These are phyloP conservation scores for Helicoverpa assulta DNA, from an alignment of 2,888 invertebrate species.

Conservation along the genomic window DNA sequence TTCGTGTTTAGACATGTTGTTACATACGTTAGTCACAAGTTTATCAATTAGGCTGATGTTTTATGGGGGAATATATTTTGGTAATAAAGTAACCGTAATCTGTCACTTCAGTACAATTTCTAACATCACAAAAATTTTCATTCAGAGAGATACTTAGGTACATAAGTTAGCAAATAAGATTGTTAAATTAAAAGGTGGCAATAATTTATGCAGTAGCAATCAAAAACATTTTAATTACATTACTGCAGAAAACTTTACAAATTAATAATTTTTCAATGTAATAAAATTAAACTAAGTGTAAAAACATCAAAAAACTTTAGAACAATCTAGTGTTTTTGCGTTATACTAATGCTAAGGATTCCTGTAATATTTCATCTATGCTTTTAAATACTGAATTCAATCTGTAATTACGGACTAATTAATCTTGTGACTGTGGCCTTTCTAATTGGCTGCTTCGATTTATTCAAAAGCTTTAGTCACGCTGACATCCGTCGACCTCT, in stretches of 20 bases:
- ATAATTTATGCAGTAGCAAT: not conserved
- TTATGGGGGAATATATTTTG: not conserved
- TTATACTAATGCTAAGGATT: slow-evolving; percentile 2
- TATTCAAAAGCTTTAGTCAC: slow-evolving; percentile 16
- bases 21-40: slow-evolving; percentile 22
- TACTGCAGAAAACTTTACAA: not conserved
- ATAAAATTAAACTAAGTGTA: not conserved
- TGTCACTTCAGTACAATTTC: too few species aligned
- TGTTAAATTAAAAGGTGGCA: too few species aligned
- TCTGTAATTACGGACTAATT: slow-evolving; percentile 26
- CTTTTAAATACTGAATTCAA: not conserved
- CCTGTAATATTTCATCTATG: not conserved
- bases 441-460: slow-evolving; percentile 33
- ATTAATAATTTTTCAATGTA: not conserved
- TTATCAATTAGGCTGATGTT: slow-evolving; percentile 38
- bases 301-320: not conserved
- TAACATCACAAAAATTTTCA: too few species aligned
- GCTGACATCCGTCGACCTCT: slow-evolving; percentile 8
- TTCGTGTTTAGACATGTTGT: slow-evolving; percentile 1
- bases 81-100: slow-evolving; percentile 14
- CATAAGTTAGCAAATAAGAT: too few species aligned
- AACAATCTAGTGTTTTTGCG: not conserved
- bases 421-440: slow-evolving; percentile 14
- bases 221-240: not conserved
- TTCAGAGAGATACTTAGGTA: too few species aligned